These are phyloP conservation scores for Antheraea yamamai DNA, from an alignment of 2,888 invertebrate genomes.

Conservation along the genomic window DNA sequence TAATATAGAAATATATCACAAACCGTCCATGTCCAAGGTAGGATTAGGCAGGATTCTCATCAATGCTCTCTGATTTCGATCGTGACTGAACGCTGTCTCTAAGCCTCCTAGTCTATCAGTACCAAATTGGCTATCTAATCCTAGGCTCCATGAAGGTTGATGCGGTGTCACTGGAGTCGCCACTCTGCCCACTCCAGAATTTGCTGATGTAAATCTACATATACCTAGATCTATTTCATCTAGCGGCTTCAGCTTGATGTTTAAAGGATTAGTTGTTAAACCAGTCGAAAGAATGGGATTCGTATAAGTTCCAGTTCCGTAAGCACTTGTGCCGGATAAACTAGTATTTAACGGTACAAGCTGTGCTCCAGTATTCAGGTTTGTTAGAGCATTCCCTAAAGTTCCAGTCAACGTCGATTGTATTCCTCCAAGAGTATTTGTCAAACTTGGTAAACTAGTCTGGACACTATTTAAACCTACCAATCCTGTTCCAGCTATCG, in stretches of 20 bases:
- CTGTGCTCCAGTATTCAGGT: constrained; percentile 68
- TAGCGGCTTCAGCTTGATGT: constrained; percentile 86
- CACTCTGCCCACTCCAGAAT: constrained; percentile 73
- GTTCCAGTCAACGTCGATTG: constrained; percentile 70
- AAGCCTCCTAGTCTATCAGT: constrained; percentile 81
- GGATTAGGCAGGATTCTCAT: constrained; percentile 77
- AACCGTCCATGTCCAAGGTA: constrained; percentile 76
- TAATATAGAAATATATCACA: constrained; percentile 34
- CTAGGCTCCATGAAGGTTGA: constrained; percentile 82
- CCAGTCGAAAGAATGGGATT: constrained; percentile 84
- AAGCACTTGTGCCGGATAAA: constrained; percentile 62
- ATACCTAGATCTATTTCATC: constrained; percentile 87
- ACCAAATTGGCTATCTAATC: constrained; percentile 83
- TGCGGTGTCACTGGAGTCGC: constrained; percentile 85
- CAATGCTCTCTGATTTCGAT: constrained; percentile 81
- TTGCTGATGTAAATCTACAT: constrained; percentile 78
- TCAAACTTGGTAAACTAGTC: constrained; percentile 70
- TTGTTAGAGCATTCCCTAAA: constrained; percentile 68
- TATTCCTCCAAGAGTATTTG: constrained; percentile 69
- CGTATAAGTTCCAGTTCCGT: constrained; percentile 82
- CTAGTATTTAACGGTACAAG: constrained; percentile 70
- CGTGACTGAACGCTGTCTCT: constrained; percentile 82
- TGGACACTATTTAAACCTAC: constrained; percentile 72
- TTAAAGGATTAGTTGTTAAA: constrained; percentile 82
- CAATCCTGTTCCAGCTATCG: constrained; percentile 73